These are phyloP conservation scores for Tachysurus vachellii DNA, from an alignment of 2,113 vertebrate species.

Conservation along the genomic window DNA sequence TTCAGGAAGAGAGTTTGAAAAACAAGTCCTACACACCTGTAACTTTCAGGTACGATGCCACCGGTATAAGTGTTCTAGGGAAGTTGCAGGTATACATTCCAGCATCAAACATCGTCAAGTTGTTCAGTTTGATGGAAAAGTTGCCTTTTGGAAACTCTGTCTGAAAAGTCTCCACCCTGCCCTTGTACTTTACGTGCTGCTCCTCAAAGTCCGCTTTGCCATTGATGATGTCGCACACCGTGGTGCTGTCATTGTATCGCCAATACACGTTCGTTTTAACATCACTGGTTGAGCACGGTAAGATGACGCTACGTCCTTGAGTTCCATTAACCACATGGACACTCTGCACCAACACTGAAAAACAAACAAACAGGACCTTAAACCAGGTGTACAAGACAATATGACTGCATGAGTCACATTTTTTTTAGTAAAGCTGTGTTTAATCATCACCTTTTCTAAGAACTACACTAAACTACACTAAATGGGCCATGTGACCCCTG, in stretches of 20 bases:
- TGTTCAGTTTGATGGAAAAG: slow-evolving; percentile 5
- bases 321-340: background rate
- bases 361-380: background rate
- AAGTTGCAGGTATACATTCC: slow-evolving; percentile 23
- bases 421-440: too few relatives aligned
- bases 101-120: background rate
- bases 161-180: background rate
- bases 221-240: slow-evolving; percentile 17
- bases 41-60: background rate
- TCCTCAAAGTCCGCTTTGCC: background rate
- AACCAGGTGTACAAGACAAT: too few relatives aligned
- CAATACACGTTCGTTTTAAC: background rate
- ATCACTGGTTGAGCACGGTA: background rate
- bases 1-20: too few relatives aligned
- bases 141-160: slow-evolving; percentile 8
- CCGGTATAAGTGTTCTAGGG: accelerated
- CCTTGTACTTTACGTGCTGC: background rate
- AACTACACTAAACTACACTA: too few relatives aligned
- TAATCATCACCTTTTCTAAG: too few relatives aligned
- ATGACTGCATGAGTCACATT: too few relatives aligned
- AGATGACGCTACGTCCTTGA: background rate
- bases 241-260: slow-evolving; percentile 10
- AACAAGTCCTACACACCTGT: slow-evolving; percentile 11
- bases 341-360: background rate
- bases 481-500: too few relatives aligned